phyloP scores from a whole-genome alignment of 2,888 invertebrate species.

The Rosalia funebris region DNA sequence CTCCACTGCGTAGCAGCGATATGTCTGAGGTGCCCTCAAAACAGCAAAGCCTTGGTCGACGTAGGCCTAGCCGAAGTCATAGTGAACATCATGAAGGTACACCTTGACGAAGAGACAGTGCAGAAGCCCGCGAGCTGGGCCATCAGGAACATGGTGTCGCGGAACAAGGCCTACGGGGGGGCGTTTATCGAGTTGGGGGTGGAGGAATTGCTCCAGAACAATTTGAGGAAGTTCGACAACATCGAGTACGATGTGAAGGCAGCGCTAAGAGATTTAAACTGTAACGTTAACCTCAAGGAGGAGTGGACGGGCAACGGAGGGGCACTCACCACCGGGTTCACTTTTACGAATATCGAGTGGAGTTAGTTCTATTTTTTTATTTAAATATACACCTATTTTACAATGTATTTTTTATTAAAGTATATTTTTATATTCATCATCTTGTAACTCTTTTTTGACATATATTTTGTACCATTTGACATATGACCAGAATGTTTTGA shows the following conservation, averaged over 20 bases:
- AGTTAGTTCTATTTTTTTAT: not conserved
- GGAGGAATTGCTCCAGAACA: conserved; percentile 67
- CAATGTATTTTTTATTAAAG: too few species aligned
- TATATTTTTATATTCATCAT: too few species aligned
- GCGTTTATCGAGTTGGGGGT: conserved; percentile 68
- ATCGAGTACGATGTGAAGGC: conserved; percentile 82
- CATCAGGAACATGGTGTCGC: conserved; percentile 84
- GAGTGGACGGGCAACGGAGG: conserved; percentile 84
- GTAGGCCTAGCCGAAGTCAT: conserved; percentile 77
- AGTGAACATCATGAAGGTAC: conserved; percentile 75
- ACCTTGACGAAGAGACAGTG: conserved; percentile 70
- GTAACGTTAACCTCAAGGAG: conserved; percentile 83
- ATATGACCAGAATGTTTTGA: too few species aligned
- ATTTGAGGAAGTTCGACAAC: conserved; percentile 67
- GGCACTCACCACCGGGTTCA: conserved; percentile 59
- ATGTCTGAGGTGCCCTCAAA: conserved; percentile 75
- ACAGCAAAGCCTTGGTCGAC: conserved; percentile 76
- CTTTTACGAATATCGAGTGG: not conserved
- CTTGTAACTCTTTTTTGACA: too few species aligned
- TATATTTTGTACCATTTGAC: too few species aligned
- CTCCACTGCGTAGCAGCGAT: conserved; percentile 79
- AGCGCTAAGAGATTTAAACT: conserved; percentile 83
- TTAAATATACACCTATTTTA: too few species aligned
- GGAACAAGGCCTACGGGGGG: conserved; percentile 75
- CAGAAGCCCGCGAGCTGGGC: conserved; percentile 88